phyloP scores from a whole-genome alignment of 2,888 invertebrate genomes.

The Willowsia nigromaculata region DNA sequence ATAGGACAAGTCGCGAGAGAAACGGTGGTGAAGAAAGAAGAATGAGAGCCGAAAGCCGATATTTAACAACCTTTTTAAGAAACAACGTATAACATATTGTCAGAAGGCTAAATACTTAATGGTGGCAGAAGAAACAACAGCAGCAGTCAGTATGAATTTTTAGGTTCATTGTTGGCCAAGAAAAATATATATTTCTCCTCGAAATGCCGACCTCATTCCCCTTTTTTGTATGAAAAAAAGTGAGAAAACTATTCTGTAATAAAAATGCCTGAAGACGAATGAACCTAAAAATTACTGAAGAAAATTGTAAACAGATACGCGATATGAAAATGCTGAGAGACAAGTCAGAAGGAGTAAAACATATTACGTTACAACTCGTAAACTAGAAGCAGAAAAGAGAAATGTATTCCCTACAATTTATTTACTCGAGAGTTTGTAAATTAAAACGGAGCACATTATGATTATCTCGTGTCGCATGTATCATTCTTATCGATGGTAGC shows the following conservation, averaged over 20 bases:
- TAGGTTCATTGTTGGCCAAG: background rate
- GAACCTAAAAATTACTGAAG: background rate
- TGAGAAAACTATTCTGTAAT: background rate
- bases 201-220: background rate
- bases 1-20: background rate
- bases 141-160: background rate
- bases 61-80: conserved; percentile 12
- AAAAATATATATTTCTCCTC: background rate
- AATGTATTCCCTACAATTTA: conserved; percentile 3
- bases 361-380: background rate
- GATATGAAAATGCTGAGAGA: background rate
- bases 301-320: background rate
- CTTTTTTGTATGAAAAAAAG: background rate
- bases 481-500: conserved; percentile 50
- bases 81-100: background rate
- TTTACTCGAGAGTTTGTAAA: conserved; percentile 2
- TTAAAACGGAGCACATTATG: conserved; percentile 48
- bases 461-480: conserved; percentile 30
- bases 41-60: conserved; percentile 21
- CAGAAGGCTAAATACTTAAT: background rate
- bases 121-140: background rate
- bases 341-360: conserved; percentile 8
- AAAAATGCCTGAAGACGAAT: conserved; percentile 14
- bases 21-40: background rate
- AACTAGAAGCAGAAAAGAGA: background rate